phyloP scores from a whole-genome alignment of 2,888 invertebrate species.

The Alentia gelatinosa region DNA sequence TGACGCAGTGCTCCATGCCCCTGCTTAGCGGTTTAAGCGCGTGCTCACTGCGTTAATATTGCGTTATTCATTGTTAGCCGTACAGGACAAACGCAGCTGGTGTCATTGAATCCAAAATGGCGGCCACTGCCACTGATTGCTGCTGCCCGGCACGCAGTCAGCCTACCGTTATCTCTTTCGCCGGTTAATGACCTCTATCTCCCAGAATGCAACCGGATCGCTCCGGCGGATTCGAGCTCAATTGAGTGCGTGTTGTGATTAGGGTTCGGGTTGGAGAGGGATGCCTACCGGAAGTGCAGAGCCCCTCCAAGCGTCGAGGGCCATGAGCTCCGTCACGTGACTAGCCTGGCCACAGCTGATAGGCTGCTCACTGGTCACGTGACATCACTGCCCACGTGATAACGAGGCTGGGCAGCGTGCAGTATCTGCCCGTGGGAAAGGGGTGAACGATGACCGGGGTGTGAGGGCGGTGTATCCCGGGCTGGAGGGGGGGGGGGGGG shows the following conservation, averaged over 20 bases:
- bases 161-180: neutral
- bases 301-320: neutral
- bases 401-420: neutral
- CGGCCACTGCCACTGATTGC: too few relatives aligned
- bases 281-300: neutral
- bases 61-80: too few relatives aligned
- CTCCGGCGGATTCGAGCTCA: neutral
- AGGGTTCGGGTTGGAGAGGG: neutral
- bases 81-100: too few relatives aligned
- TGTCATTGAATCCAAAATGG: neutral
- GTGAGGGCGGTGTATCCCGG: too few relatives aligned
- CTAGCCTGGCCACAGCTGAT: neutral
- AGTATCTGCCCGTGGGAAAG: neutral
- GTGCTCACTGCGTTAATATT: too few relatives aligned
- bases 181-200: conserved; percentile 8
- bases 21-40: too few relatives aligned
- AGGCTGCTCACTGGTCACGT: neutral
- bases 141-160: too few relatives aligned
- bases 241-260: neutral
- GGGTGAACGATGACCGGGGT: neutral
- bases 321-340: neutral
- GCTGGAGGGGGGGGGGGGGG: too few relatives aligned
- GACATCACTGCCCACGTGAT: neutral
- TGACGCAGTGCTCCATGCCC: too few relatives aligned
- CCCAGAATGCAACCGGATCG: neutral